A percentile compares a stretch with the other conserved stretches of the same genome.
Conservation (phyloP, 2,113 vertebrate species). For the Tragulus kanchil region DNA sequence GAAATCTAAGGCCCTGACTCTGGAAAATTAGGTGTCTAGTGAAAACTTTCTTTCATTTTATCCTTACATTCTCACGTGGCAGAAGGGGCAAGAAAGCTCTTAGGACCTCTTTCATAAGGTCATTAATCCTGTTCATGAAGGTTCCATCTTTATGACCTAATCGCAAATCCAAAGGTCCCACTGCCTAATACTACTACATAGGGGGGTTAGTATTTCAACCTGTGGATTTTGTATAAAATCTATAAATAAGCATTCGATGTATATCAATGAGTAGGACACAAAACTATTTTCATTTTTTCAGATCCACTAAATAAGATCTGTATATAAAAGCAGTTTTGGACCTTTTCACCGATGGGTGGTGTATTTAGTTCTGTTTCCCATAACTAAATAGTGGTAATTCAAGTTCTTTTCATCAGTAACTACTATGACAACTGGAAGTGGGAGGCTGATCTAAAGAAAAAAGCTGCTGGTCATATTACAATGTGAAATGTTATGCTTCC, state of each 20-base stretch:
- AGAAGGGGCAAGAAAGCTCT: too few relatives aligned
- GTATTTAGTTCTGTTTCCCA: not conserved
- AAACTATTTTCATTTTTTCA: not conserved
- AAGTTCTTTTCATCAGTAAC: not conserved
- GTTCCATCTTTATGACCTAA: not conserved
- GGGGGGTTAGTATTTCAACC: not conserved
- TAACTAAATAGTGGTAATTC: not conserved
- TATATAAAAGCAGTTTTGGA: not conserved
- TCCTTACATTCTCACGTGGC: too few relatives aligned
- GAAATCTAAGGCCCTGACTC: too few relatives aligned
- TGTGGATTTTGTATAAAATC: not conserved
- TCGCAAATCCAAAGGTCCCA: not conserved
- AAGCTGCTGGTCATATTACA: not conserved
- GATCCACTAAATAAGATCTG: not conserved
- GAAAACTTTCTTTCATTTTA: too few relatives aligned
- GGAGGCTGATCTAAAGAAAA: not conserved
- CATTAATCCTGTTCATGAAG: not conserved
- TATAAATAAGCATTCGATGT: not conserved
- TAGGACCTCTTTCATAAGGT: not conserved
- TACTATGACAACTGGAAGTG: not conserved
- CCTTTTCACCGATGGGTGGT: not conserved
- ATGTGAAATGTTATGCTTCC: not conserved
- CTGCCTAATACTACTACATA: not conserved
- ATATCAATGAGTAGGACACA: not conserved
- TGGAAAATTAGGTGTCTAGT: too few relatives aligned